Evolutionary conservation across 2,888 invertebrate genomes (phyloP).

Genomic region (Campoplex nolae): DNA sequence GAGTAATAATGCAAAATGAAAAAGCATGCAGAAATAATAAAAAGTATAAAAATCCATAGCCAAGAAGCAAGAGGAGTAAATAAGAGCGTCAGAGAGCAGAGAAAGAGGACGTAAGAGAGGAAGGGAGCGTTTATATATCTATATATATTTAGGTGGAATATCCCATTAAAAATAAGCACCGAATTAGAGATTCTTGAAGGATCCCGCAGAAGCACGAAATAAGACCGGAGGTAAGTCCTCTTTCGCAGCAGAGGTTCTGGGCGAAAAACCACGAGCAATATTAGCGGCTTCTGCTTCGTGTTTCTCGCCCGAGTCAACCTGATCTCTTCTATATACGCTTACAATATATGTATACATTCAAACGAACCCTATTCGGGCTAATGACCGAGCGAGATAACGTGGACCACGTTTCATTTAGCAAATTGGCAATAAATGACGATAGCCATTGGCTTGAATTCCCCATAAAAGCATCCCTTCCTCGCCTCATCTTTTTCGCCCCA

Average conservation of each 20-base stretch:
- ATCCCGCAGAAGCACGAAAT: slow-evolving; percentile 37
- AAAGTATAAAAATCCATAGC: background rate
- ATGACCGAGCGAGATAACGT: slow-evolving; percentile 80
- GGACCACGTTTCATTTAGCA: slow-evolving; percentile 84
- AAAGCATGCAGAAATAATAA: slow-evolving; percentile 10
- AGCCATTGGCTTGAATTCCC: slow-evolving; percentile 78
- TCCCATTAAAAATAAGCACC: slow-evolving; percentile 65
- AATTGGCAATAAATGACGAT: slow-evolving; percentile 84
- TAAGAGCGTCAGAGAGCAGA: background rate
- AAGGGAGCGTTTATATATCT: background rate
- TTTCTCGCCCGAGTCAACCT: slow-evolving; percentile 10
- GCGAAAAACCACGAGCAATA: slow-evolving; percentile 17
- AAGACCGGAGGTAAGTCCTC: slow-evolving; percentile 13
- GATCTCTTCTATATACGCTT: slow-evolving; percentile 10
- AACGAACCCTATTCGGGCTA: slow-evolving; percentile 68
- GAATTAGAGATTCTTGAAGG: slow-evolving; percentile 56
- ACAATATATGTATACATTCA: background rate
- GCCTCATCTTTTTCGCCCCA: slow-evolving; percentile 2
- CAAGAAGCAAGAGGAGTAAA: slow-evolving; percentile 5
- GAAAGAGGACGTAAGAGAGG: background rate
- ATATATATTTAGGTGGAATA: slow-evolving; percentile 7
- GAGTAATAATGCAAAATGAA: slow-evolving; percentile 34
- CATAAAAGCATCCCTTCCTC: slow-evolving; percentile 72
- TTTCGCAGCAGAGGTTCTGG: background rate
- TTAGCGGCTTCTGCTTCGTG: slow-evolving; percentile 17